Percentiles rank a stretch among this genome's conserved stretches.
These are phyloP conservation scores for Pantala flavescens DNA, from an alignment of 1,140 invertebrate species.

Conservation along the genomic window DNA sequence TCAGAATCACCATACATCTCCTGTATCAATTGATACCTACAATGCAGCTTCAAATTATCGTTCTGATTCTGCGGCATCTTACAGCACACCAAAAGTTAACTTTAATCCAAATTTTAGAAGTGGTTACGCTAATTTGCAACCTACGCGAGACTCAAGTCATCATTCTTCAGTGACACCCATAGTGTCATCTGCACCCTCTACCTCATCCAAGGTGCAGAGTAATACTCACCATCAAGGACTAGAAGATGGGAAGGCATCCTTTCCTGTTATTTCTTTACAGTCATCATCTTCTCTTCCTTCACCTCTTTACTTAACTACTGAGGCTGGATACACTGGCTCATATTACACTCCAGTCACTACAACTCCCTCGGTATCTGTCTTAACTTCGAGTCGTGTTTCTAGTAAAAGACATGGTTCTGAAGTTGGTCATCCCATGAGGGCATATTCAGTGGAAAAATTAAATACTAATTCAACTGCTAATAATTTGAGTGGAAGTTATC, in stretches of 20 bases:
- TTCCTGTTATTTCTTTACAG: neutral
- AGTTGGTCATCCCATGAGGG: neutral
- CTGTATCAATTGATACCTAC: neutral
- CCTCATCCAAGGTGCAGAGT: neutral
- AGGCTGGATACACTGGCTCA: neutral
- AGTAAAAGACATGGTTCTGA: neutral
- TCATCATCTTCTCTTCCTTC: neutral
- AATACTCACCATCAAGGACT: neutral
- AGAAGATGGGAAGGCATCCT: neutral
- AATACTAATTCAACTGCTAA: constrained; percentile 15
- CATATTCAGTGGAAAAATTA: neutral
- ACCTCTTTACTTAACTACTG: neutral
- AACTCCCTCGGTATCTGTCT: neutral
- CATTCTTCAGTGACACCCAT: neutral
- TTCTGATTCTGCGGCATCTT: neutral
- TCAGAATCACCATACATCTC: neutral
- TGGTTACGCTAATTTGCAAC: neutral
- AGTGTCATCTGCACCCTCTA: neutral
- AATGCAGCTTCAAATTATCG: neutral
- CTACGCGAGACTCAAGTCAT: neutral
- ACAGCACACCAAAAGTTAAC: constrained; percentile 20
- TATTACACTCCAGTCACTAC: neutral
- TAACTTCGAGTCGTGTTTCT: neutral
- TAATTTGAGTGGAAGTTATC: constrained; percentile 21
- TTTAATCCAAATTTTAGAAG: constrained; percentile 19